These are phyloP conservation scores for Helogale parvula DNA, from an alignment of 2,113 vertebrate genomes.

Conservation along the genomic window DNA sequence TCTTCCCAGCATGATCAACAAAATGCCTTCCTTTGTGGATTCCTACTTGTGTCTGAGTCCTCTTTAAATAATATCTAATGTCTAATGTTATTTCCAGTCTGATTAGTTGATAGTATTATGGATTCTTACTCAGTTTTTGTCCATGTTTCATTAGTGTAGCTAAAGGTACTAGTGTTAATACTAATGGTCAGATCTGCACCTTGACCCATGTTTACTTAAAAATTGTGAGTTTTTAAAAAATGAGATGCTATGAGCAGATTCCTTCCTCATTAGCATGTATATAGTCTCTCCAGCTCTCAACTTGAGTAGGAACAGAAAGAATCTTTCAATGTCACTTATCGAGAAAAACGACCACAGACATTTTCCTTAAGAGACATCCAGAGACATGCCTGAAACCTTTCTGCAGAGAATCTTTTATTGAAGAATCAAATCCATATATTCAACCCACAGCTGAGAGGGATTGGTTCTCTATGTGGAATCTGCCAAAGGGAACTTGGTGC, in stretches of 20 bases:
- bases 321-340: background rate
- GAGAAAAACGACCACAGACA: background rate
- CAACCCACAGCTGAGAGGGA: background rate
- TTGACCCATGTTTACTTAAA: background rate
- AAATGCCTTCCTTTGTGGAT: background rate
- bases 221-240: background rate
- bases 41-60: background rate
- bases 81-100: background rate
- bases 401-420: conserved; percentile 56
- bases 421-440: background rate
- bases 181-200: background rate
- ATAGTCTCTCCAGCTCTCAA: background rate
- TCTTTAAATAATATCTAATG: background rate
- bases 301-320: background rate
- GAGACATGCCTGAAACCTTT: background rate
- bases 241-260: background rate
- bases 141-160: background rate
- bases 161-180: background rate
- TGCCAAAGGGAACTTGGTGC: background rate
- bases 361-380: background rate
- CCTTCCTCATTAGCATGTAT: background rate
- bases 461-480: background rate
- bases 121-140: background rate
- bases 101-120: background rate
- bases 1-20: background rate